These are phyloP conservation scores for Epinotia ramella DNA, from an alignment of 2,888 invertebrate genomes.

Conservation along the genomic window DNA sequence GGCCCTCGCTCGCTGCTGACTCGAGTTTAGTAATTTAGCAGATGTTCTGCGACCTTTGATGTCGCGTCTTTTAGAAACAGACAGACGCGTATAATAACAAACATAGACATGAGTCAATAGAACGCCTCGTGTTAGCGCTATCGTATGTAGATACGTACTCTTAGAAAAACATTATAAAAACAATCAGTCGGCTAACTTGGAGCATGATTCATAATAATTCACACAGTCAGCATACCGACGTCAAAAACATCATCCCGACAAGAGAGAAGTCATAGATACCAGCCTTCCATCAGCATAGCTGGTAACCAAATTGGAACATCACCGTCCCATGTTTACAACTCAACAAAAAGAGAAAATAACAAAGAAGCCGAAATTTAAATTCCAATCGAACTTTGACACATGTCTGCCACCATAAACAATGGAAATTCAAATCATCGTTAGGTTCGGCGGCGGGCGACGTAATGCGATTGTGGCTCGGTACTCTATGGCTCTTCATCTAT, in stretches of 20 bases:
- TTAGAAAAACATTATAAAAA: slow-evolving; percentile 48
- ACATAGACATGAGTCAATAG: background rate
- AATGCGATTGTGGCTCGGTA: slow-evolving; percentile 81
- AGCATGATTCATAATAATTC: slow-evolving; percentile 82
- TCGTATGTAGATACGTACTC: background rate
- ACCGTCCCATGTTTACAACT: slow-evolving; percentile 83
- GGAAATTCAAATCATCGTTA: slow-evolving; percentile 84
- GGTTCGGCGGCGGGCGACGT: slow-evolving; percentile 70
- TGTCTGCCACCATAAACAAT: slow-evolving; percentile 86
- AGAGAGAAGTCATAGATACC: slow-evolving; percentile 77
- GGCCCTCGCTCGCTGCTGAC: slow-evolving; percentile 66
- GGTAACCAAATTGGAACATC: slow-evolving; percentile 84
- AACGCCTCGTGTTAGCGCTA: background rate
- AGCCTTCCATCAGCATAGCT: slow-evolving; percentile 73
- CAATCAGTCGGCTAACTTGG: slow-evolving; percentile 38
- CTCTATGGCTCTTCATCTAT: slow-evolving; percentile 79
- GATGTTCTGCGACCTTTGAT: slow-evolving; percentile 78
- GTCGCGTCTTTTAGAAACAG: slow-evolving; percentile 61
- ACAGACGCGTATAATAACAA: background rate
- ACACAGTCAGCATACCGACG: slow-evolving; percentile 74
- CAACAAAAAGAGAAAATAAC: slow-evolving; percentile 80
- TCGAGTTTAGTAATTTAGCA: slow-evolving; percentile 80
- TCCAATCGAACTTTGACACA: slow-evolving; percentile 86
- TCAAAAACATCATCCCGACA: slow-evolving; percentile 75
- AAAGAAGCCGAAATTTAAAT: slow-evolving; percentile 85